Evolutionary conservation across 2,113 vertebrate species (phyloP).

Genomic region (Gallinago media): DNA sequence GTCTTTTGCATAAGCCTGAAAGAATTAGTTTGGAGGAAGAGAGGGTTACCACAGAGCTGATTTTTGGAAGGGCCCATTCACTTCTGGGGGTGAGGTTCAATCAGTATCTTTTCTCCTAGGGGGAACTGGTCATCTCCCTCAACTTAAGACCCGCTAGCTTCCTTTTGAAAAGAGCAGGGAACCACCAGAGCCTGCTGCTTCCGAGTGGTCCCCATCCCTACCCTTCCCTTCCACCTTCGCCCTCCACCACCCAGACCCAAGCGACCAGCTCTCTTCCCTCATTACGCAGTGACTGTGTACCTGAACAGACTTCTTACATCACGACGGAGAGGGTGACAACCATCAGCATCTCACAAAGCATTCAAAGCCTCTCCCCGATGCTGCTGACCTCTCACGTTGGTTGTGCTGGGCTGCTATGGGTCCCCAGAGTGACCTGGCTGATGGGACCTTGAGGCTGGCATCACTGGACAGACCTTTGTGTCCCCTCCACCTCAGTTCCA

Average conservation of each 20-base stretch:
- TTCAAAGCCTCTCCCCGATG: background rate
- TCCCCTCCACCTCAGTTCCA: background rate
- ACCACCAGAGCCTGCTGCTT: background rate
- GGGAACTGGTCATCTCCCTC: background rate
- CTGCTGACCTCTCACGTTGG: fast-evolving
- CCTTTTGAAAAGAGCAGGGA: background rate
- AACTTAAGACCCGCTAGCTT: background rate
- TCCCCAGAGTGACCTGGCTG: background rate
- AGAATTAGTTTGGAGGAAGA: background rate
- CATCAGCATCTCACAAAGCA: background rate
- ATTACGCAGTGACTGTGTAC: background rate
- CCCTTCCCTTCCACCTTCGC: fast-evolving
- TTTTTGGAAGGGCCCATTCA: background rate
- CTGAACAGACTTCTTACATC: background rate
- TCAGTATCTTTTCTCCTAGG: background rate
- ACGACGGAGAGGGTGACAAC: background rate
- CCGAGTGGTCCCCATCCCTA: background rate
- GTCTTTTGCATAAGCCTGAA: background rate
- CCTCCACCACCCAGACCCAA: background rate
- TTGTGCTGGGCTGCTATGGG: background rate
- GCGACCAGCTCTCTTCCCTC: background rate
- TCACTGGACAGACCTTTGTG: background rate
- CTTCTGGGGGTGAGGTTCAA: background rate
- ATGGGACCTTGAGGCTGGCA: background rate
- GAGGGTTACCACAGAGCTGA: background rate